A percentile compares a stretch with the other conserved stretches of the same genome.
Evolutionary conservation across 2,113 vertebrate genomes (phyloP).

Genomic region (Pygoscelis antarcticus): DNA sequence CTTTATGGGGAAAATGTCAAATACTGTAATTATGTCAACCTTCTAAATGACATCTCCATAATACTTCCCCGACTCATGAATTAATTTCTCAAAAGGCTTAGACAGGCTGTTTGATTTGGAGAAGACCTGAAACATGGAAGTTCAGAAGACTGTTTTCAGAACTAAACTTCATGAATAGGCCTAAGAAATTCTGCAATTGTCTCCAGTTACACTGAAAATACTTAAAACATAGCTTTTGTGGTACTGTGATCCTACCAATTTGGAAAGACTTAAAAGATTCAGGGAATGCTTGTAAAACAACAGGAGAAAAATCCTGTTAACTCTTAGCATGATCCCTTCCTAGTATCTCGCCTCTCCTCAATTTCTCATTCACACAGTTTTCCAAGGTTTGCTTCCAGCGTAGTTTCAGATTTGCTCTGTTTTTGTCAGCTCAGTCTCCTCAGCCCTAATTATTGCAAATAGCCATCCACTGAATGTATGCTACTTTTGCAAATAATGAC

Average conservation of each 20-base stretch:
- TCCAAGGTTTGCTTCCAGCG: neutral
- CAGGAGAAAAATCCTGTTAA: neutral
- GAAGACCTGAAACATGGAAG: neutral
- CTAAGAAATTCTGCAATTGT: neutral
- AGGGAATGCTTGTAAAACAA: neutral
- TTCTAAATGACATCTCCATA: constrained; percentile 26
- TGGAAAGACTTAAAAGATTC: neutral
- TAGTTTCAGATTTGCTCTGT: neutral
- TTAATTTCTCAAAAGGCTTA: constrained; percentile 38
- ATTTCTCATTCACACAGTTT: neutral
- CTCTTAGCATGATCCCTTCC: neutral
- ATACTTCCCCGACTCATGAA: neutral
- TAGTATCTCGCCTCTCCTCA: neutral
- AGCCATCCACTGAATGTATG: neutral
- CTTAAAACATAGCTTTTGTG: neutral
- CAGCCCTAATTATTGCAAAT: neutral
- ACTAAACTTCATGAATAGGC: neutral
- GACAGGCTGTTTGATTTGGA: constrained; percentile 5
- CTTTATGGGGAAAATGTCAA: neutral
- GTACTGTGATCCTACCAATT: neutral
- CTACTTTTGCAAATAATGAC: neutral
- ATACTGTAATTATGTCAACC: constrained; percentile 34
- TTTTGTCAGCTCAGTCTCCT: neutral
- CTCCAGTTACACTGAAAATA: neutral
- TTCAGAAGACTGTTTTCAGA: neutral